Conservation (phyloP, 2,113 vertebrate species). For the Austrofundulus limnaeus region DNA sequence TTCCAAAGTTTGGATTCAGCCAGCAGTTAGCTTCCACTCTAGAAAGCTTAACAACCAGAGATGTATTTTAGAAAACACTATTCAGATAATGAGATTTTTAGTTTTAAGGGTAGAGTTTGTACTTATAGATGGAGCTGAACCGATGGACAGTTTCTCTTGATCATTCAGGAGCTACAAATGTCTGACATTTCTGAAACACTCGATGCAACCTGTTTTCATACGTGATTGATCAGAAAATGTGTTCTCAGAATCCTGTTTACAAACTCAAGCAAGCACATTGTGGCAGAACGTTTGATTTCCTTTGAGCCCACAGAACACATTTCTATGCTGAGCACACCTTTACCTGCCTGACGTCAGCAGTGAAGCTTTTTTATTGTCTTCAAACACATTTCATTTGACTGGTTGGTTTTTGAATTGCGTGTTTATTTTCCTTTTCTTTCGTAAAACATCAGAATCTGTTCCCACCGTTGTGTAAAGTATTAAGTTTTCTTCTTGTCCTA, state of each 20-base stretch:
- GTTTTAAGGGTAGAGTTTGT: slow-evolving; percentile 46
- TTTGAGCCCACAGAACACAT: not conserved
- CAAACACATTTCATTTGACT: slow-evolving; percentile 20
- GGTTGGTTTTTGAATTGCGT: slow-evolving; percentile 47
- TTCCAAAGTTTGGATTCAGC: slow-evolving; percentile 37
- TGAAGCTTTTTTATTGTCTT: not conserved
- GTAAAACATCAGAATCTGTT: slow-evolving; percentile 17
- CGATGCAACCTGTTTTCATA: slow-evolving; percentile 68
- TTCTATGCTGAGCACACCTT: not conserved
- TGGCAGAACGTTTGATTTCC: not conserved
- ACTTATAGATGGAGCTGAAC: slow-evolving; percentile 26
- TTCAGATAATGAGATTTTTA: slow-evolving; percentile 27
- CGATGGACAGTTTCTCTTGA: not conserved
- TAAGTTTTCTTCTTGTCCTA: too few relatives aligned
- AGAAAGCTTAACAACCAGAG: slow-evolving; percentile 25
- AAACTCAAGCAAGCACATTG: slow-evolving; percentile 13
- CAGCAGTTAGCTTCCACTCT: slow-evolving; percentile 25
- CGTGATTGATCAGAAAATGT: slow-evolving; percentile 40
- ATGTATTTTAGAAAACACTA: slow-evolving; percentile 51
- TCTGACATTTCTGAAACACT: slow-evolving; percentile 13
- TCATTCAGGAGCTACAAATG: too few relatives aligned
- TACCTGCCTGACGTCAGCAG: not conserved
- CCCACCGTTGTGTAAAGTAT: not conserved
- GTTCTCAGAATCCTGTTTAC: slow-evolving; percentile 48
- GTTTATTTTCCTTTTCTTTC: slow-evolving; percentile 13